Conservation (phyloP, 2,797 vertebrate genomes). For the Hybognathus amarus region DNA sequence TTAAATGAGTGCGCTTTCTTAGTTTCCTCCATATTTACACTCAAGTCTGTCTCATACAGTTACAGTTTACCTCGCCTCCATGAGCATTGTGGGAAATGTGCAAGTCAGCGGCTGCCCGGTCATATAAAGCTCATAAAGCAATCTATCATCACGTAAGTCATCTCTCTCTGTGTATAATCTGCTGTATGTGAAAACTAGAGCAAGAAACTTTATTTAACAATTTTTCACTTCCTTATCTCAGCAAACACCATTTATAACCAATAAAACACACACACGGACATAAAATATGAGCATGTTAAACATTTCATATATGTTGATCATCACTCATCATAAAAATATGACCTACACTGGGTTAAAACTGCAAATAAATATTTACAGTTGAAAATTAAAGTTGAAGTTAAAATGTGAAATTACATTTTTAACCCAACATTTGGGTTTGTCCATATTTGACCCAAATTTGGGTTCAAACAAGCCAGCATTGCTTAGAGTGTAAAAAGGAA, state of each 20-base stretch:
- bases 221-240: conserved; percentile 37
- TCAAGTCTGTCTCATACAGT: not conserved
- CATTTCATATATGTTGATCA: not conserved
- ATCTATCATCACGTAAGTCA: not conserved
- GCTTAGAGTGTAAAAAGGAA: not conserved
- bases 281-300: not conserved
- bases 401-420: no score
- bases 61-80: not conserved
- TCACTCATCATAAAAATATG: conserved; percentile 10
- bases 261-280: conserved; percentile 14
- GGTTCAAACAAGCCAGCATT: no score
- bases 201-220: conserved; percentile 8
- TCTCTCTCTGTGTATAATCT: not conserved
- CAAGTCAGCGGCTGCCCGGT: not conserved
- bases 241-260: conserved; percentile 4
- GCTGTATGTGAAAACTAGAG: not conserved
- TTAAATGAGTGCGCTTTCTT: not conserved
- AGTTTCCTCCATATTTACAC: not conserved
- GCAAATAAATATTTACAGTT: no score
- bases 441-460: no score
- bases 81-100: conserved; percentile 14
- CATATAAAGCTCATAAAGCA: conserved; percentile 7
- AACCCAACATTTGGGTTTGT: no score
- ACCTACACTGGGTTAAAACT: not conserved
- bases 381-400: no score